Evolutionary conservation across 2,888 invertebrate genomes (phyloP), one percentile per base, ranked within the genome.

Genomic region (Stenurella melanura): DNA sequence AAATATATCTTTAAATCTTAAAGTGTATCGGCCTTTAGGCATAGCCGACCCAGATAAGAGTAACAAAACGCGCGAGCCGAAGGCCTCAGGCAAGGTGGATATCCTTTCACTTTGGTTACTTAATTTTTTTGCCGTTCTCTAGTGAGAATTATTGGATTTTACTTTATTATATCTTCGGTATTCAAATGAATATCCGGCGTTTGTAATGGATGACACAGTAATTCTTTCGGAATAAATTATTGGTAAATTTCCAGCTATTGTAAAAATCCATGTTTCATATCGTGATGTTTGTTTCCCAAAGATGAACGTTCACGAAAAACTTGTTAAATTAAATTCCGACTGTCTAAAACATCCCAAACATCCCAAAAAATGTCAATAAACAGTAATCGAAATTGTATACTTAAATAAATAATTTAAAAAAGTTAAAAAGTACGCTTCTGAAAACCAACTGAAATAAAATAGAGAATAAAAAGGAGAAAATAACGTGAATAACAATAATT

Each of bases 41-140:
- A 58, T 5, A 21, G 58, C 21, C 58, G 58, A 58, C 58, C 58
- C 58, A 58, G 58, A 19, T 58, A 19, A 19, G 4, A 21, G 18
- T 58, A 58, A 21, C 19, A 18, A 19, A 58, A 58, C 58, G 12
- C 19, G 3, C 18, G 58, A 18, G 18, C 10, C 15, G 58, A 58
- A 58, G 58, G 58, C 58, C 10, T 10, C 17, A 34, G 63, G 63
- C 63, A 34, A 63, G 63, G 63, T 63, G 30, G 63, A 63, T 63
- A 63, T 38, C 63, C 63, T 63, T 63, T 63, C 63, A 63, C 63
- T 63, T 30, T 15, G 21, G 58, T 58, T 58, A 21, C 58, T 21
- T 58, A 58, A 58, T 58, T 19, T 58, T n/a, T 18, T 58, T 58
- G 58, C 17, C 11, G 18, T 58, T 10, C 18, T 0, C 58, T n/a